Conservation (phyloP, 2,113 vertebrate species). For the Halichoeres trimaculatus region DNA sequence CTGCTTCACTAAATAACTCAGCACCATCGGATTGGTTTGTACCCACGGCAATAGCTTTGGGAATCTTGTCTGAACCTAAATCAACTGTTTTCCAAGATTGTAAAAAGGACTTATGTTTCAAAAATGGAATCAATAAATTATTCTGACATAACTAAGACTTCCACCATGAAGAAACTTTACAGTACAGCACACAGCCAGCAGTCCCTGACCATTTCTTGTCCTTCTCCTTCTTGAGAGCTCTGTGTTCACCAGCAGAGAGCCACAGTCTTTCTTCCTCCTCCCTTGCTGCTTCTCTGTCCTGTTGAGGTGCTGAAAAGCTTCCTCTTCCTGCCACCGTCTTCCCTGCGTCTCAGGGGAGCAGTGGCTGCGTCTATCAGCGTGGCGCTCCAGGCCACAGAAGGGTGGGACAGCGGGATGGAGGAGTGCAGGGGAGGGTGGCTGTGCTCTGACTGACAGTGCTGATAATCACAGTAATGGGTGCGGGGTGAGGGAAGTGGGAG, state of each 20-base stretch:
- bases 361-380: constrained; percentile 56
- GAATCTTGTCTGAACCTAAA: too few relatives aligned
- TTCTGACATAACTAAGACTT: too few relatives aligned
- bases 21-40: too few relatives aligned
- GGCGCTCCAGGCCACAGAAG: constrained; percentile 48
- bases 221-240: constrained; percentile 5
- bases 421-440: constrained; percentile 13
- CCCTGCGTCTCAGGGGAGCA: constrained; percentile 50
- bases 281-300: constrained; percentile 46
- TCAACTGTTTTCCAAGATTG: too few relatives aligned
- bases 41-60: too few relatives aligned
- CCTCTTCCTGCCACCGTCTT: constrained; percentile 43
- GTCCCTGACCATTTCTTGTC: background rate
- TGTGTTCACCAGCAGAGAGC: constrained; percentile 30
- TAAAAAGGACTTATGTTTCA: too few relatives aligned
- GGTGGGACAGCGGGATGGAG: constrained; percentile 41
- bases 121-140: background rate
- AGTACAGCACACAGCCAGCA: background rate
- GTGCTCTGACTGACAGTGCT: constrained; percentile 72
- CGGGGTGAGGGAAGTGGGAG: constrained; percentile 54
- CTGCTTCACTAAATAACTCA: too few relatives aligned
- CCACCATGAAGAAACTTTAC: too few relatives aligned
- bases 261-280: constrained; percentile 3
- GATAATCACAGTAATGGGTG: constrained; percentile 77
- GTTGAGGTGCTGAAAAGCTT: constrained; percentile 50